phyloP scores from a whole-genome alignment of 2,797 vertebrate species.

The Sus cebifrons region DNA sequence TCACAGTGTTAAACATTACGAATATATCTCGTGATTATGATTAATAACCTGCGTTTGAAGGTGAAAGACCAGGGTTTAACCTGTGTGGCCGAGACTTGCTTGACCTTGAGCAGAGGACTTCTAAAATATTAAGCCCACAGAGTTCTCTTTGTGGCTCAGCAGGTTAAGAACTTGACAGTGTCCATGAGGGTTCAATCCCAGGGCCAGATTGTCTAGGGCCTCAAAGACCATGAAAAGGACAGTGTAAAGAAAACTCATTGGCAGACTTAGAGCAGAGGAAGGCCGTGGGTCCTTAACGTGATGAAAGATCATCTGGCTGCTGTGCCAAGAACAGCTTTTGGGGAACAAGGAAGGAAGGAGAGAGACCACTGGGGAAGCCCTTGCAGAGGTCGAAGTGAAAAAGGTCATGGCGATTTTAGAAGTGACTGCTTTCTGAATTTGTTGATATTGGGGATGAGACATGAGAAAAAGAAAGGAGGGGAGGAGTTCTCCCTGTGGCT shows the following conservation, averaged over 20 bases:
- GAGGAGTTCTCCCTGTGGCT: too few species aligned
- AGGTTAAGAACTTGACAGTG: too few species aligned
- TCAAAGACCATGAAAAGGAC: neutral
- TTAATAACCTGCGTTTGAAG: conserved; percentile 34
- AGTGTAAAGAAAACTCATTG: neutral
- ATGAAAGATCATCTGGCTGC: neutral
- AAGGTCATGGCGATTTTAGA: neutral
- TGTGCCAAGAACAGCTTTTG: neutral
- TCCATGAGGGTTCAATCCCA: too few species aligned
- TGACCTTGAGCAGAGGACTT: conserved; percentile 28
- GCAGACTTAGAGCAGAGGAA: neutral
- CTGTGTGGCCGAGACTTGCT: neutral
- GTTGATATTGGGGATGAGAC: neutral
- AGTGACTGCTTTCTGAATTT: conserved; percentile 6
- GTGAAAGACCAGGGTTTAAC: conserved; percentile 6
- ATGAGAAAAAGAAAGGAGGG: neutral
- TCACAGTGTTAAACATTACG: neutral
- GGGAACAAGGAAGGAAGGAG: neutral
- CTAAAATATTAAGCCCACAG: too few species aligned
- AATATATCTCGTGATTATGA: conserved; percentile 37
- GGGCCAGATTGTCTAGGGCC: neutral
- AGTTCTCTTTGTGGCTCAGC: too few species aligned
- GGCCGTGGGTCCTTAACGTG: neutral
- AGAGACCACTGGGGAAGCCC: neutral
- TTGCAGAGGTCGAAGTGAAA: neutral